phyloP scores from a whole-genome alignment of 2,797 vertebrate genomes.

The Anisognathus igniventris region DNA sequence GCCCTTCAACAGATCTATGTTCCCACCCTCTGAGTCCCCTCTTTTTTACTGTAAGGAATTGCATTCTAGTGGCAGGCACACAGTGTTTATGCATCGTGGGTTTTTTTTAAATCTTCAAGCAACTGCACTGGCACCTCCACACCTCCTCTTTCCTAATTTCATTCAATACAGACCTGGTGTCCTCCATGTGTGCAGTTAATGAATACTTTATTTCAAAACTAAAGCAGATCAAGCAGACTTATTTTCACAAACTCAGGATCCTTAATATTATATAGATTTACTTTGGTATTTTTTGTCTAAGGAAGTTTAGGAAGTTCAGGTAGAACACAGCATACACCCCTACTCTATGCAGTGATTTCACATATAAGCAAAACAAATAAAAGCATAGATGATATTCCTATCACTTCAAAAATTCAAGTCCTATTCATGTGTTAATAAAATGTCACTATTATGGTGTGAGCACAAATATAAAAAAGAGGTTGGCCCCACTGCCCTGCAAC shows the following conservation, averaged over 20 bases:
- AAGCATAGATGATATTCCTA: neutral
- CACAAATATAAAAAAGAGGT: neutral
- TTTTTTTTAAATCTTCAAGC: neutral
- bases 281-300: neutral
- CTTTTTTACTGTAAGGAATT: neutral
- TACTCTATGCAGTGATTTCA: neutral
- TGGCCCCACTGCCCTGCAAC: neutral
- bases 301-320: constrained; percentile 5
- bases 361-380: neutral
- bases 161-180: neutral
- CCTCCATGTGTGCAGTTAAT: neutral
- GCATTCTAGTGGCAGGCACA: neutral
- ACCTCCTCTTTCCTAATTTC: neutral
- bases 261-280: neutral
- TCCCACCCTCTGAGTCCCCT: neutral
- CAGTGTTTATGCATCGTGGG: neutral
- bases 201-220: constrained; percentile 10
- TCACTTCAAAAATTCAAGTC: neutral
- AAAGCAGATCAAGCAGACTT: neutral
- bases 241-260: neutral
- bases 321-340: neutral
- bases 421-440: neutral
- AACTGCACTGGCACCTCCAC: neutral
- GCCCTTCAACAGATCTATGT: neutral
- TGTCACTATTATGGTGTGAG: neutral